Evolutionary conservation across 2,888 invertebrate species (phyloP), one percentile per base, ranked within the genome.

Genomic region (Ennomos quercinarius): DNA sequence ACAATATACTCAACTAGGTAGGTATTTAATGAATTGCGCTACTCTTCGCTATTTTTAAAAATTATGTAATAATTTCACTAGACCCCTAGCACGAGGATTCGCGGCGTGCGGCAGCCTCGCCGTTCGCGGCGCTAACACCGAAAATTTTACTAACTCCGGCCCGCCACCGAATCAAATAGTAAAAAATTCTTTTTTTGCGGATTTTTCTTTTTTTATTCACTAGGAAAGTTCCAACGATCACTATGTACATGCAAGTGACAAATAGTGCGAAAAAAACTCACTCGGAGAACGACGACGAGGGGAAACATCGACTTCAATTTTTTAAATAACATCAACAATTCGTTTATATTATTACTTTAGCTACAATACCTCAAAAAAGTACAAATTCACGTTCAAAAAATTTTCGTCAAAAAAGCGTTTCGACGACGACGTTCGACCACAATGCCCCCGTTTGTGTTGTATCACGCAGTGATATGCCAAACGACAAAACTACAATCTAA

Each of bases 1-100:
- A 78, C 73, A 78, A 74, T 78, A 86, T 87, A 88, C 82, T 88
- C 86, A 89, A 86, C 91, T 91, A 91, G 86, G 81, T 87, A 68
- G 64, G 66, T 68, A 61, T 61, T 60, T 61, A 81, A 87, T 88
- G 83, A 91, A 91, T 91, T 90, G 88, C 86, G 80, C 91, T 91
- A 91, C 90, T 84, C 80, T 84, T 82, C 77, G 84, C 89, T 89
- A 89, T 87, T 67, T 57, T 66, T 65, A 62, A 65, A 68, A 69
- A 62, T 69, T 69, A 67, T 65, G 66, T 68, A 69, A 75, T 86
- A 89, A 90, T 91, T 91, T 89, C 77, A 65, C 64, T 66, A 66
- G 63, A 51, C 34, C 61, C 61, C 62, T 56, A 60, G 58, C 57
- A 40, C 59, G 55, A 60, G 63, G 53, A 10, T 10, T 64, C 60